phyloP scores from a whole-genome alignment of 2,797 vertebrate genomes.

The Urosaurus nigricauda region DNA sequence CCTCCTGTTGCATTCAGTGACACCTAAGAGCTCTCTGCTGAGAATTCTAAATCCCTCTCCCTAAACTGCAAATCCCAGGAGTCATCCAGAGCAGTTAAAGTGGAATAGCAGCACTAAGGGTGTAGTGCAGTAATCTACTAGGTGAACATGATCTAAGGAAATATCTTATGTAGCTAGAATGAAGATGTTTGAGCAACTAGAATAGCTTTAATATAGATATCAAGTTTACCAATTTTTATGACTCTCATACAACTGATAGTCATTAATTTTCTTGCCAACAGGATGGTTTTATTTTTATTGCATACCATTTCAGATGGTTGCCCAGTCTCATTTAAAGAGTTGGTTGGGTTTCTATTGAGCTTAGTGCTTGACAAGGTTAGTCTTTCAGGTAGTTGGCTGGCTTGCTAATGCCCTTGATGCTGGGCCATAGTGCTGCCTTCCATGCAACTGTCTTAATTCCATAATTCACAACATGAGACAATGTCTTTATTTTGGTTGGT shows the following conservation, averaged over 20 bases:
- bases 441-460: neutral
- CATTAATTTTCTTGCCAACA: constrained; percentile 10
- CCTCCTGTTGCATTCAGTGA: no score
- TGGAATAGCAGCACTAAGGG: no score
- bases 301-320: neutral
- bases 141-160: neutral
- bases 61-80: no score
- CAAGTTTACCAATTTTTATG: neutral
- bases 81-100: no score
- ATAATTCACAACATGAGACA: neutral
- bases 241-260: neutral
- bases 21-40: no score
- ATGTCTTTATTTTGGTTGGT: neutral
- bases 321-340: neutral
- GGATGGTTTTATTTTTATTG: neutral
- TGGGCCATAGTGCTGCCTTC: neutral
- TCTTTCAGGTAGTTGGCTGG: neutral
- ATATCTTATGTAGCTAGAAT: neutral
- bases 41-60: no score
- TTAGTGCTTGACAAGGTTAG: neutral
- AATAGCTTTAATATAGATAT: neutral
- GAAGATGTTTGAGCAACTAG: neutral
- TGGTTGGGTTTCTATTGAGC: neutral
- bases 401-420: neutral
- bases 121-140: no score